Conservation (phyloP, 2,797 vertebrate species). For the Acanthurus tractus region DNA sequence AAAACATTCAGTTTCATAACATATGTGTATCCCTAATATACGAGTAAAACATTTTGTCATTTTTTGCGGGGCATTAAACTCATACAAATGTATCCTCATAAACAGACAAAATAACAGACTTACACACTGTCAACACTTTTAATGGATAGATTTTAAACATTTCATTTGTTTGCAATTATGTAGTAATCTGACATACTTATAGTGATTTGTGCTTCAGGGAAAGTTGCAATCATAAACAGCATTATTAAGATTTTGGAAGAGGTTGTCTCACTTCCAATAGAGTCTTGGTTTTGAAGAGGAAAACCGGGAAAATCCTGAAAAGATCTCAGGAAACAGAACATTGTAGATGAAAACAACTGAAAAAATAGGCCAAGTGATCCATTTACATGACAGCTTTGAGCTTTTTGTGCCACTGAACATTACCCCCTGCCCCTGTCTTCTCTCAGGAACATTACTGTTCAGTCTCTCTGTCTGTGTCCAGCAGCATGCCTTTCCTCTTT, state of each 20-base stretch:
- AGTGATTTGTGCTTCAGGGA: constrained; percentile 50
- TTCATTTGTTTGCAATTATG: constrained; percentile 35
- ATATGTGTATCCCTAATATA: background rate
- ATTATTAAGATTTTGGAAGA: background rate
- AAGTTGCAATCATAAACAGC: constrained; percentile 31
- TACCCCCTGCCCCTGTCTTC: constrained; percentile 51
- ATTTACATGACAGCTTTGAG: constrained; percentile 71
- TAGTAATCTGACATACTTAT: constrained; percentile 25
- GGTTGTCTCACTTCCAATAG: constrained; percentile 25
- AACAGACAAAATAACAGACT: constrained; percentile 21
- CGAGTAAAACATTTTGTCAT: background rate
- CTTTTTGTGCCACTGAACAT: constrained; percentile 75
- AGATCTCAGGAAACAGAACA: constrained; percentile 24
- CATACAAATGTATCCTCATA: background rate
- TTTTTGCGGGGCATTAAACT: background rate
- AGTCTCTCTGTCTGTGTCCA: constrained; percentile 48
- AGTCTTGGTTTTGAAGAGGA: constrained; percentile 25
- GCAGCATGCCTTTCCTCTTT: constrained; percentile 70
- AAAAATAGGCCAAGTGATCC: constrained; percentile 65
- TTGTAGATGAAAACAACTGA: constrained; percentile 34
- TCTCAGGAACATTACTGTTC: constrained; percentile 42
- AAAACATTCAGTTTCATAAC: constrained; percentile 27
- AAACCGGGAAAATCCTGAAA: constrained; percentile 37
- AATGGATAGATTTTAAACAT: constrained; percentile 46
- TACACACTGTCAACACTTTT: constrained; percentile 43